Base-by-base conservation (phyloP, 2,888 invertebrate genomes). In the Charanyca ferruginea region DNA sequence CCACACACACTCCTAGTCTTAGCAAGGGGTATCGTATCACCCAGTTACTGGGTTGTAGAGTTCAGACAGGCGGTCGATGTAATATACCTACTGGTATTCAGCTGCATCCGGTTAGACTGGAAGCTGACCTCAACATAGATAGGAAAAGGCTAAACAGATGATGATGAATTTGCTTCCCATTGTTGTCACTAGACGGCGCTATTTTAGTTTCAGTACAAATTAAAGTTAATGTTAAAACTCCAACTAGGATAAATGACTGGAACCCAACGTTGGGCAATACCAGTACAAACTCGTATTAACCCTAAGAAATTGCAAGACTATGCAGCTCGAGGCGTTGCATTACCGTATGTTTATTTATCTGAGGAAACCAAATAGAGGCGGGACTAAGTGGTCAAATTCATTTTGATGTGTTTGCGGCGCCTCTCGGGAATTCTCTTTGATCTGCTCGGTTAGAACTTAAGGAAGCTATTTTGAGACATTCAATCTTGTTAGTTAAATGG, bases 281-380 rank as follows among this genome's bases (percentile, higher is more conserved):
- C 9, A 9, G 20, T 35, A 18, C 16, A 48, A 48, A 4, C 49
- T 60, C 42, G 16, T 52, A n/a, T n/a, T n/a, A 61, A 47, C 58
- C 38, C 47, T 22, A 32, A 45, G 32, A 59, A 59, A 49, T 45
- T 47, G 51, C 51, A 52, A 20, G 18, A 57, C 22, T 47, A 22
- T 54, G 20, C 48, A 65, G 54, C 54, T 22, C n/a, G 41, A 23
- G 8, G 20, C 47, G 8, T 25, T 47, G 42, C 48, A 66, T 58
- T 61, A 65, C 13, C 25, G n/a, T 23, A 16, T 55, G 78, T 79
- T 75, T 79, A 55, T 79, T 80, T 78, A 75, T 69, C 41, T 42
- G 41, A 2, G 41, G 44, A 63, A 62, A 59, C 65, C 45, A 61
- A 58, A 62, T 60, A 57, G 38, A 25, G 38, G 11, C 64, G 48